These are phyloP conservation scores for Shinisaurus crocodilurus DNA, from an alignment of 2,113 vertebrate genomes.

Conservation along the genomic window DNA sequence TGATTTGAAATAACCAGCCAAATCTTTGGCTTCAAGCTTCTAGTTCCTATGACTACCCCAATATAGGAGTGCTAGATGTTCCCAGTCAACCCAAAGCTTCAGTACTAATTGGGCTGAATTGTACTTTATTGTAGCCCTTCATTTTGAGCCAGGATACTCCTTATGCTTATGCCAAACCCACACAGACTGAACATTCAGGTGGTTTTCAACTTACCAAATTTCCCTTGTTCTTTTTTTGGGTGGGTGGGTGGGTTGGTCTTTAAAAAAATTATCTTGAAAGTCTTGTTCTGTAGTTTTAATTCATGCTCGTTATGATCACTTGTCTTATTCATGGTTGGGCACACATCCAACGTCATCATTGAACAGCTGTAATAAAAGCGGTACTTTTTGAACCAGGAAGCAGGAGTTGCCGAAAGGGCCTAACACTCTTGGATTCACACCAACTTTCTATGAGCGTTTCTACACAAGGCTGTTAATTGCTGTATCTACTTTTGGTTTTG, in stretches of 20 bases:
- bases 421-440: not conserved
- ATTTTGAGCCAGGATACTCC: not conserved
- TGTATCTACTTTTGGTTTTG: too few species aligned
- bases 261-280: not conserved
- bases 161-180: not conserved
- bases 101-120: not conserved
- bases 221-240: too few species aligned
- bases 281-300: not conserved
- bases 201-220: not conserved
- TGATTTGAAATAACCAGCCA: not conserved
- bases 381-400: not conserved
- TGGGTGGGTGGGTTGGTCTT: too few species aligned
- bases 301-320: not conserved
- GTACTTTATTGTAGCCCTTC: not conserved
- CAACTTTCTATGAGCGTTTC: not conserved
- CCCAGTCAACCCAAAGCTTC: not conserved
- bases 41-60: not conserved
- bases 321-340: not conserved
- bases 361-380: not conserved
- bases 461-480: too few species aligned
- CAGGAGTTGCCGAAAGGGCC: not conserved
- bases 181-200: not conserved
- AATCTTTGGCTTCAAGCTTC: not conserved
- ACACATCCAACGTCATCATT: not conserved
- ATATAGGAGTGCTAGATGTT: not conserved